Percentiles rank a stretch among this genome's conserved stretches.
phyloP scores from a whole-genome alignment of 2,888 invertebrate genomes.

The Lampropteryx suffumata region DNA sequence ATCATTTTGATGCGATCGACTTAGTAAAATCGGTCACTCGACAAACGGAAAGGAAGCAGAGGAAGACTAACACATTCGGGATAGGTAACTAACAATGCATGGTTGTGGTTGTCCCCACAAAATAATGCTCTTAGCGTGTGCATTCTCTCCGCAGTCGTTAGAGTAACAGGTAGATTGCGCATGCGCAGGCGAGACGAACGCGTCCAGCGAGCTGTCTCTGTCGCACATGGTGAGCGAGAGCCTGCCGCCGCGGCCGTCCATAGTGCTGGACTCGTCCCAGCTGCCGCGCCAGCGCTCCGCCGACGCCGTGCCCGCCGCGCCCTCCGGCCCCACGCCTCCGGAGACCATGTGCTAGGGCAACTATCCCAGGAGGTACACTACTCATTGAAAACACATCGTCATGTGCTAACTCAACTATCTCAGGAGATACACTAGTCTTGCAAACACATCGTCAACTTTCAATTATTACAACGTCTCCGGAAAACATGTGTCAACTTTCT shows the following conservation, averaged over 20 bases:
- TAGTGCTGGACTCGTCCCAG: slow-evolving; percentile 77
- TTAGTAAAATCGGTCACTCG: too few relatives aligned
- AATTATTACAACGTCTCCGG: too few relatives aligned
- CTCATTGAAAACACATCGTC: too few relatives aligned
- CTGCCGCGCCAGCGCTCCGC: slow-evolving; percentile 76
- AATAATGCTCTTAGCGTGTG: slow-evolving; percentile 9
- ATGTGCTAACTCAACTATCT: too few relatives aligned
- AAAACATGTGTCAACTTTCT: too few relatives aligned
- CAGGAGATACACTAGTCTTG: too few relatives aligned
- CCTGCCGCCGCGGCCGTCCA: slow-evolving; percentile 75
- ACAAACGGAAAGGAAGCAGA: neutral
- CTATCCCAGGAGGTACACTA: slow-evolving; percentile 4
- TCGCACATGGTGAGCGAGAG: slow-evolving; percentile 80
- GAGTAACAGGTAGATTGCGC: slow-evolving; percentile 7
- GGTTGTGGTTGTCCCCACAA: slow-evolving; percentile 11
- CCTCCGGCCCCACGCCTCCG: slow-evolving; percentile 67
- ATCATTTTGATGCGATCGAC: too few relatives aligned
- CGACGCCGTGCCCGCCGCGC: slow-evolving; percentile 60
- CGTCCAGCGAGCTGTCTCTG: slow-evolving; percentile 75
- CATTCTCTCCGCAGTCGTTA: slow-evolving; percentile 21
- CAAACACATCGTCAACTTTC: too few relatives aligned
- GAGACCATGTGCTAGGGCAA: slow-evolving; percentile 73
- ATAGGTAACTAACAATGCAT: slow-evolving; percentile 6
- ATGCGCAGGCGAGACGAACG: slow-evolving; percentile 73
- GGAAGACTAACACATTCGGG: slow-evolving; percentile 6